Evolutionary conservation across 2,888 invertebrate species (phyloP).

Genomic region (Neria commutata): DNA sequence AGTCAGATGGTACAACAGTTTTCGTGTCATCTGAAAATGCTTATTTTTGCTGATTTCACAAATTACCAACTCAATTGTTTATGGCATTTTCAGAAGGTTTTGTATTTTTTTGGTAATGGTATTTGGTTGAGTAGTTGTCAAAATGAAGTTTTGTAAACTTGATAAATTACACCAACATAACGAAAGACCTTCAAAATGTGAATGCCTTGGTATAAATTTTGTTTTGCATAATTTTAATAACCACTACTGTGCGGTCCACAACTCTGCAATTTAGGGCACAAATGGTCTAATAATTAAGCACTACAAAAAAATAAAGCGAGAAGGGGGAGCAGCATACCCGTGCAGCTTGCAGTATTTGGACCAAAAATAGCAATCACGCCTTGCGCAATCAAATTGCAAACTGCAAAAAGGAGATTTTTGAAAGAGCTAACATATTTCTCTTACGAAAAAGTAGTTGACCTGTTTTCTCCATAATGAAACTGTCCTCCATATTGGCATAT

Average conservation of each 20-base stretch:
- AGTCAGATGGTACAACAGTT: no score
- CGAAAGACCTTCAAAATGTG: not conserved
- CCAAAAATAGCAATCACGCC: conserved; percentile 80
- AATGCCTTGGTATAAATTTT: no score
- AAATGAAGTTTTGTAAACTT: not conserved
- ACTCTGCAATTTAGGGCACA: conserved; percentile 45
- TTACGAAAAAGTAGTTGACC: conserved; percentile 37
- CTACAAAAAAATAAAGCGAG: no score
- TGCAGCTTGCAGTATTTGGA: conserved; percentile 62
- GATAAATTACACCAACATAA: not conserved
- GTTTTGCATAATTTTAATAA: not conserved
- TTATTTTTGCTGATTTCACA: no score
- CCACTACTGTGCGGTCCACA: conserved; percentile 15
- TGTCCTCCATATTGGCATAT: conserved; percentile 54
- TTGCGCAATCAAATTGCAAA: conserved; percentile 68
- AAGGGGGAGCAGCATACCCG: no score
- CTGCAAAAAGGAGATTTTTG: conserved; percentile 58
- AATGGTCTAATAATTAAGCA: no score
- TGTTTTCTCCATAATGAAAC: conserved; percentile 57
- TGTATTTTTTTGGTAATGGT: no score
- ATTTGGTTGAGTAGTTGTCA: no score
- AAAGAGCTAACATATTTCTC: conserved; percentile 10
- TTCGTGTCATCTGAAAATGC: no score
- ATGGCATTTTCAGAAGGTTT: no score
- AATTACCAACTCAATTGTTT: no score